These are phyloP conservation scores for Amitus sp. DNA, from an alignment of 2,888 invertebrate species.

Conservation along the genomic window DNA sequence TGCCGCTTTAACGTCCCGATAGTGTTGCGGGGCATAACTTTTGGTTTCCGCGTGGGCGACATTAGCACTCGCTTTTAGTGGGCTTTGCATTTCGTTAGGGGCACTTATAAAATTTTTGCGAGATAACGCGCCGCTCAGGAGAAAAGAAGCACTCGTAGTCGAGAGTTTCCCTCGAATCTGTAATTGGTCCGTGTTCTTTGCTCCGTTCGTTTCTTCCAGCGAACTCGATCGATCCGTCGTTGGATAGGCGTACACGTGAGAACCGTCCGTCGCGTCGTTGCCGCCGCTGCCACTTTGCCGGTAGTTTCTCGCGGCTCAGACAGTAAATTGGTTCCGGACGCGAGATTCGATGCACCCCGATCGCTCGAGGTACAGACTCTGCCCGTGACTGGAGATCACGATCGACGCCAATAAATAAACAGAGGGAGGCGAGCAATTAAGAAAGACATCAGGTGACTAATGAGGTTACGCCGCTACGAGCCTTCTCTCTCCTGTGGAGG, in stretches of 20 bases:
- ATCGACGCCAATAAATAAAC: slow-evolving; percentile 57
- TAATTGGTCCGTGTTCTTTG: slow-evolving; percentile 38
- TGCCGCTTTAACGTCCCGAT: background rate
- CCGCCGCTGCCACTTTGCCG: slow-evolving; percentile 23
- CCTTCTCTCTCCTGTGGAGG: slow-evolving; percentile 23
- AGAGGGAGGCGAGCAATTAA: slow-evolving; percentile 56
- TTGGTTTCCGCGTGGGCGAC: background rate
- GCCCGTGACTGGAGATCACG: slow-evolving; percentile 47
- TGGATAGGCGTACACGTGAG: slow-evolving; percentile 42
- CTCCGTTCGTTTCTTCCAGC: slow-evolving; percentile 26
- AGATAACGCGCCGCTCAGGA: slow-evolving; percentile 19
- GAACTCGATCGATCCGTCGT: slow-evolving; percentile 32
- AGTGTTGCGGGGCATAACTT: background rate
- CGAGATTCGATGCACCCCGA: slow-evolving; percentile 43
- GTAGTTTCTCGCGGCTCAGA: slow-evolving; percentile 33
- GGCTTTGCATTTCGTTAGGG: slow-evolving; percentile 5
- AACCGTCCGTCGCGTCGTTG: slow-evolving; percentile 33
- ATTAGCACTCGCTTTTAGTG: background rate
- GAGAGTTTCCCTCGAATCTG: slow-evolving; percentile 36
- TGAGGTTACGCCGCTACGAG: slow-evolving; percentile 54
- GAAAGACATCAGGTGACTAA: slow-evolving; percentile 62
- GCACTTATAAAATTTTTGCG: slow-evolving; percentile 11
- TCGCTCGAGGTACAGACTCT: slow-evolving; percentile 23
- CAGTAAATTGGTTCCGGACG: slow-evolving; percentile 43
- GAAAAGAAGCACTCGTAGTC: slow-evolving; percentile 8